A percentile compares a stretch with the other conserved stretches of the same genome.
Evolutionary conservation across 1,140 invertebrate genomes (phyloP).

Genomic region (Drosophila teissieri): DNA sequence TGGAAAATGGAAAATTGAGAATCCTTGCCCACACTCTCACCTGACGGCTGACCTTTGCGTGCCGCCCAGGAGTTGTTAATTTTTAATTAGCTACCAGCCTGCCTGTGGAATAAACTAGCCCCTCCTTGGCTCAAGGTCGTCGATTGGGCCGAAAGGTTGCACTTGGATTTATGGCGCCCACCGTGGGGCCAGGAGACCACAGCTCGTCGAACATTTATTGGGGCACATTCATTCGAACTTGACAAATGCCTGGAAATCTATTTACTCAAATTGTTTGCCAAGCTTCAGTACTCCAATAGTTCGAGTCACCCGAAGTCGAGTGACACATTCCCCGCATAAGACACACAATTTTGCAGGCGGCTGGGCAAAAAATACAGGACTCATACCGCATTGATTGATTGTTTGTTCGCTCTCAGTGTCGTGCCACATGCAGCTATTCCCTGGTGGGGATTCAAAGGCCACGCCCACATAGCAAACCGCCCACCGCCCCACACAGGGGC

Average conservation of each 20-base stretch:
- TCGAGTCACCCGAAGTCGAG: slow-evolving; percentile 29
- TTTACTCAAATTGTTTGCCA: slow-evolving; percentile 37
- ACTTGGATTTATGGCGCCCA: slow-evolving; percentile 68
- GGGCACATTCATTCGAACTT: slow-evolving; percentile 10
- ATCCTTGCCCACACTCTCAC: slow-evolving; percentile 17
- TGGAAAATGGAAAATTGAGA: slow-evolving; percentile 60
- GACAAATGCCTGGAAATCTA: slow-evolving; percentile 48
- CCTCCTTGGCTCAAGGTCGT: slow-evolving; percentile 50
- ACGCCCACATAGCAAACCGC: slow-evolving; percentile 3
- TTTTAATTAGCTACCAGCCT: slow-evolving; percentile 68
- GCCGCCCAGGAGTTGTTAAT: slow-evolving; percentile 66
- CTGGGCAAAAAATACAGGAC: slow-evolving; percentile 46
- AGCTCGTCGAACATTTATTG: too few species aligned
- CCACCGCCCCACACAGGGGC: slow-evolving; percentile 5
- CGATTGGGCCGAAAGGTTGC: slow-evolving; percentile 66
- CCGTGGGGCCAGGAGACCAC: slow-evolving; percentile 7
- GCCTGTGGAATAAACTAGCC: slow-evolving; percentile 30
- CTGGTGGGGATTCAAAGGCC: slow-evolving; percentile 2
- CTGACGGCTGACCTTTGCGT: slow-evolving; percentile 67
- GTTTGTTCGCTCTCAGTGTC: slow-evolving; percentile 39
- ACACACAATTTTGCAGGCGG: slow-evolving; percentile 28
- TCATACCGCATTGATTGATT: slow-evolving; percentile 73
- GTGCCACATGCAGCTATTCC: slow-evolving; percentile 35
- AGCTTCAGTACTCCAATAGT: slow-evolving; percentile 18
- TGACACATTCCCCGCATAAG: slow-evolving; percentile 34